These are phyloP conservation scores for Bolinopsis microptera DNA, from an alignment of 37 sponge, comb jelly and placozoan genomes.

Conservation along the genomic window DNA sequence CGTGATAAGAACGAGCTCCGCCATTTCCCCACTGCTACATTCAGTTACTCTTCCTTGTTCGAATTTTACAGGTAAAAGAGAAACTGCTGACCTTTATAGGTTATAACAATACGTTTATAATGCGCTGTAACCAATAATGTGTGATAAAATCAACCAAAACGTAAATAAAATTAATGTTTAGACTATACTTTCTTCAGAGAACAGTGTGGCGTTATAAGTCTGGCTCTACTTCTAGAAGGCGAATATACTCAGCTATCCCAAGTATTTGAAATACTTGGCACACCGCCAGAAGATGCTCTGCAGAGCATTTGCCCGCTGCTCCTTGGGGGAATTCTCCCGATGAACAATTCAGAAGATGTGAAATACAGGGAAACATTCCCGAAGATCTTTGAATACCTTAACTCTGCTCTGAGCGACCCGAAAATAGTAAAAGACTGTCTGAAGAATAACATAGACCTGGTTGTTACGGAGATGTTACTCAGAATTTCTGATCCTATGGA, in stretches of 20 bases:
- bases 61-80: neutral
- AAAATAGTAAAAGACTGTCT: neutral
- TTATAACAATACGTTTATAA: too few relatives aligned
- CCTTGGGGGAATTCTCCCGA: conserved; percentile 3
- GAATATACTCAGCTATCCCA: neutral
- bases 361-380: neutral
- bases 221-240: neutral
- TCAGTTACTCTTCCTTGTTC: neutral
- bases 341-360: neutral
- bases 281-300: neutral
- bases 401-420: neutral
- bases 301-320: neutral
- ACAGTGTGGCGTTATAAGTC: neutral
- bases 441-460: neutral
- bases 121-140: too few relatives aligned
- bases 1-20: neutral
- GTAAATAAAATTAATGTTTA: too few relatives aligned
- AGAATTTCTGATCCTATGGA: neutral
- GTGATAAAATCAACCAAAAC: too few relatives aligned
- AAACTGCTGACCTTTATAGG: too few relatives aligned
- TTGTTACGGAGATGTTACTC: neutral
- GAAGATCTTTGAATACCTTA: neutral
- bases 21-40: neutral
- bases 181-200: neutral
- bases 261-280: neutral